Evolutionary conservation across 2,797 vertebrate genomes (phyloP).

Genomic region (Phrynocephalus vlangalii): DNA sequence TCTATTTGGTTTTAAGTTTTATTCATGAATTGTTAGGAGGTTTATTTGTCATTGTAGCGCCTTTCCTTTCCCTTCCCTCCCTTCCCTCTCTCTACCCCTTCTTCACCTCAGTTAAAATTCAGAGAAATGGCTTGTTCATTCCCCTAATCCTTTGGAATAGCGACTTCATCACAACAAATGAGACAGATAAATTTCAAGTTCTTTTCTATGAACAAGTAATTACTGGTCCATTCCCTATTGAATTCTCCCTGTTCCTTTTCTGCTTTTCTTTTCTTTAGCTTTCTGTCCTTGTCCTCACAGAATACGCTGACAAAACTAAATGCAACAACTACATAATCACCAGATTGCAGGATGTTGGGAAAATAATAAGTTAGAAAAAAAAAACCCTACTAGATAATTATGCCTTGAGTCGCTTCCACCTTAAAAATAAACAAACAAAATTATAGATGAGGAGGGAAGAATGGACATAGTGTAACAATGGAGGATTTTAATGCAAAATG

Average conservation of each 20-base stretch:
- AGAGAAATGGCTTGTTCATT: slow-evolving; percentile 26
- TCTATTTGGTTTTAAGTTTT: neutral
- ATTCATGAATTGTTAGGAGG: slow-evolving; percentile 5
- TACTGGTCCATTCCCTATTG: slow-evolving; percentile 39
- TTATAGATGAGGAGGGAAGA: neutral
- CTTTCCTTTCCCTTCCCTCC: neutral
- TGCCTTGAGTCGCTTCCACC: slow-evolving; percentile 13
- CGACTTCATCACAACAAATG: slow-evolving; percentile 41
- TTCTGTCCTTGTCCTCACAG: slow-evolving; percentile 39
- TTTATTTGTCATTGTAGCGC: neutral
- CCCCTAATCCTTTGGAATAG: slow-evolving; percentile 38
- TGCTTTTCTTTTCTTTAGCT: slow-evolving; percentile 27
- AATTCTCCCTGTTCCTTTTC: slow-evolving; percentile 17
- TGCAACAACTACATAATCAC: slow-evolving; percentile 40
- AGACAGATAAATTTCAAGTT: slow-evolving; percentile 48
- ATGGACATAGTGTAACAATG: neutral
- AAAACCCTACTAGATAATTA: slow-evolving; percentile 17
- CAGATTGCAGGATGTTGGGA: slow-evolving; percentile 28
- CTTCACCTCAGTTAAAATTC: slow-evolving; percentile 9
- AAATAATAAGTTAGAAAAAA: slow-evolving; percentile 22
- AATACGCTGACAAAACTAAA: slow-evolving; percentile 41
- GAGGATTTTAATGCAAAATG: slow-evolving; percentile 3
- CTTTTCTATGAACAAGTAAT: slow-evolving; percentile 45
- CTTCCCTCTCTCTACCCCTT: neutral
- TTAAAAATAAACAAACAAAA: slow-evolving; percentile 1